Evolutionary conservation across 1,140 invertebrate genomes (phyloP).

Genomic region (Planococcus citri): DNA sequence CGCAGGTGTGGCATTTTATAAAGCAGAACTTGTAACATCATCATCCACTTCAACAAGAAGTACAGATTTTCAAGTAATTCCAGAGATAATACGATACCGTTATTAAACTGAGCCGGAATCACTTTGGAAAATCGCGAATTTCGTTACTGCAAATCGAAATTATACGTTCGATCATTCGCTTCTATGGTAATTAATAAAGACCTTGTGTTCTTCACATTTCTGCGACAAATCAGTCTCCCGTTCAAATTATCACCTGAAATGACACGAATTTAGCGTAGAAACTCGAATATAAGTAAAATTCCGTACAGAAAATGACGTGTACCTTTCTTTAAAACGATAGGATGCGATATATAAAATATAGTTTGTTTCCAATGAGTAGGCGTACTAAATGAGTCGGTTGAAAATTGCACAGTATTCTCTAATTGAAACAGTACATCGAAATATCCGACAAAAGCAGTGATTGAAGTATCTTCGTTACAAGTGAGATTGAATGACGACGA

Average conservation of each 20-base stretch:
- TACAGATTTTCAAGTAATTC: background rate
- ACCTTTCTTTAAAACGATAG: constrained; percentile 58
- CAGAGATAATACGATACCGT: background rate
- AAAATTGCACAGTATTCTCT: constrained; percentile 49
- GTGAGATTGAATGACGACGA: constrained; percentile 59
- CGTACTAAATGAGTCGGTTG: constrained; percentile 57
- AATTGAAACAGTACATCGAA: constrained; percentile 84
- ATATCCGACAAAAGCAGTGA: constrained; percentile 84
- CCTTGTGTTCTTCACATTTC: constrained; percentile 44
- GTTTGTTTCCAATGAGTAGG: constrained; percentile 97
- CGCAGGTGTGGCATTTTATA: background rate
- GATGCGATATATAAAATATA: constrained; percentile 73
- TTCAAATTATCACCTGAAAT: constrained; percentile 42
- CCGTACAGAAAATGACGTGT: constrained; percentile 23
- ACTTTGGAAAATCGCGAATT: background rate
- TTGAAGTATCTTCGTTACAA: constrained; percentile 51
- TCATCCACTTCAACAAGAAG: background rate
- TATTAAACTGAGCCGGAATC: background rate
- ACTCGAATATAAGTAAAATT: background rate
- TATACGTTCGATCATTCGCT: constrained; percentile 31
- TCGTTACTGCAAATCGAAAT: constrained; percentile 23
- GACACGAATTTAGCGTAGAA: constrained; percentile 24
- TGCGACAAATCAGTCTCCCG: constrained; percentile 49
- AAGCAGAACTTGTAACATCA: background rate
- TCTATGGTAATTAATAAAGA: constrained; percentile 43